A percentile compares a stretch with the other conserved stretches of the same genome.
Evolutionary conservation across 2,113 vertebrate genomes (phyloP).

Genomic region (Chiloscyllium plagiosum): DNA sequence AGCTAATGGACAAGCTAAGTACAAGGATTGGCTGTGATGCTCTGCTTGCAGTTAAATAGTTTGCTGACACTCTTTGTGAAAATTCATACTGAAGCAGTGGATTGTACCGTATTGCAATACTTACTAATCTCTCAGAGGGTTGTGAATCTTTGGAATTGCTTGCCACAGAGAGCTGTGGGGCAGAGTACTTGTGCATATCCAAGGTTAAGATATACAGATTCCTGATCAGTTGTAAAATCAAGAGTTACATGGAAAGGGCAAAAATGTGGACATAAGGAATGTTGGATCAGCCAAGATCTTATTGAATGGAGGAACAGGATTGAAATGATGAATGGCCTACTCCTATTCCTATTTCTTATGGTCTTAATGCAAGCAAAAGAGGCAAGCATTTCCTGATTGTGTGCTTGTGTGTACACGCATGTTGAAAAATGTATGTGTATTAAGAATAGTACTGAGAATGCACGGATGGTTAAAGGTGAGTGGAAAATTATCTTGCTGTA

Average conservation of each 20-base stretch:
- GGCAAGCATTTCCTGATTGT: background rate
- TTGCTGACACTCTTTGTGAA: background rate
- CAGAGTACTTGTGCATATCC: no score
- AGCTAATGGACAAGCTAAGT: background rate
- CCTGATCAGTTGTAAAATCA: no score
- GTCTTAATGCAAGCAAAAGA: background rate
- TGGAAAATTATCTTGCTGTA: background rate
- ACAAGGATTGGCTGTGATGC: background rate
- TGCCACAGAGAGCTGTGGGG: no score
- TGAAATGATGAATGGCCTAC: no score
- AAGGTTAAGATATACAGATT: no score
- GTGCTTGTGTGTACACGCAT: background rate
- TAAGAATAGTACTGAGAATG: background rate
- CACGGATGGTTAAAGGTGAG: background rate
- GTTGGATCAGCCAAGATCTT: background rate
- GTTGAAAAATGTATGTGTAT: background rate
- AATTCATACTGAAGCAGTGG: background rate
- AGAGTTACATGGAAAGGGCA: no score
- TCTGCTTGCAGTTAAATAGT: background rate
- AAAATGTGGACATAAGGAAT: no score
- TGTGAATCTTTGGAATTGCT: no score
- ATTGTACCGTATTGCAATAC: background rate
- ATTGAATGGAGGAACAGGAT: no score
- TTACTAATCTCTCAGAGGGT: no score
- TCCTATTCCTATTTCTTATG: background rate